phyloP scores from a whole-genome alignment of 2,797 vertebrate species.

The Petrocephalus sullivani region DNA sequence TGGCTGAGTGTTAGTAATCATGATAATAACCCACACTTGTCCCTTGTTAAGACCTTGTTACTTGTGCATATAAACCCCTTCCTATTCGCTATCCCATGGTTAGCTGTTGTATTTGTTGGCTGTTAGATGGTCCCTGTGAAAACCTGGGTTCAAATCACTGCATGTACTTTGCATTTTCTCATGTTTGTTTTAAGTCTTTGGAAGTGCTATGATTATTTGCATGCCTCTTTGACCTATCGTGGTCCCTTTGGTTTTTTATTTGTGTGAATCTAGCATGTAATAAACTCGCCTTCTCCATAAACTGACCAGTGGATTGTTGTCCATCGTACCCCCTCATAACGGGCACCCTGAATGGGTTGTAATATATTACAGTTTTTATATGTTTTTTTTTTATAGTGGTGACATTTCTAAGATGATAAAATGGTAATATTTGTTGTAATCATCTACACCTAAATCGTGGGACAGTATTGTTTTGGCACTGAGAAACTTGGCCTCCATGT shows the following conservation, averaged over 20 bases:
- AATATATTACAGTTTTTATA: background rate
- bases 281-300: background rate
- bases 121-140: background rate
- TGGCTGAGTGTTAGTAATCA: background rate
- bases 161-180: background rate
- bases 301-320: background rate
- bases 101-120: background rate
- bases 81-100: background rate
- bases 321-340: background rate
- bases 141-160: background rate
- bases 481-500: background rate
- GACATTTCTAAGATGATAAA: background rate
- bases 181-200: background rate
- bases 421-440: background rate
- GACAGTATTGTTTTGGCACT: background rate
- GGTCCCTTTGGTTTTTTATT: background rate
- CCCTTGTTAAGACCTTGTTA: background rate
- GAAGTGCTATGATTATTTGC: background rate
- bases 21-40: background rate
- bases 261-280: background rate
- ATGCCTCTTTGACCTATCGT: background rate
- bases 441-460: background rate
- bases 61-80: background rate
- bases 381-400: background rate
- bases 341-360: background rate